Percentiles rank a stretch among this genome's conserved stretches.
Conservation (phyloP, 2,797 vertebrate species). For the Typhlichthys subterraneus region DNA sequence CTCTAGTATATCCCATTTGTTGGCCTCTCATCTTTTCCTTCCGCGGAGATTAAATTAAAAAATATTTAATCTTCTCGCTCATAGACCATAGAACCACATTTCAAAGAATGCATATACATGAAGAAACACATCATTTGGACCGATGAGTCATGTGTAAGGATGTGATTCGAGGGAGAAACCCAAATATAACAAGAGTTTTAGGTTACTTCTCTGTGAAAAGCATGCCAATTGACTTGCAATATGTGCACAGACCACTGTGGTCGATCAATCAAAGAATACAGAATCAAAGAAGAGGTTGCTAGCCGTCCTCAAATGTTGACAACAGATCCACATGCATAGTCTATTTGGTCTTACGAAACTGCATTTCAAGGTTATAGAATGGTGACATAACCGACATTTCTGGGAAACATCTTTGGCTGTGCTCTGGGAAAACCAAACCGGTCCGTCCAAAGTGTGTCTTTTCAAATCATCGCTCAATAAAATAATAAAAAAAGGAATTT, state of each 20-base stretch:
- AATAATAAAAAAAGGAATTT: no score
- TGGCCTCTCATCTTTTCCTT: slow-evolving; percentile 19
- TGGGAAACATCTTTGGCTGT: no score
- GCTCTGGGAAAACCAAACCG: no score
- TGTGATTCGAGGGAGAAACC: slow-evolving; percentile 40
- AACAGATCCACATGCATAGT: no score
- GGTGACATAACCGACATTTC: no score
- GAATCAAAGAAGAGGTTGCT: background rate
- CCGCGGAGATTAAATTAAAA: slow-evolving; percentile 18
- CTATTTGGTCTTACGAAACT: no score
- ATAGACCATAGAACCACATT: slow-evolving; percentile 29
- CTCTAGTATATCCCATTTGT: no score
- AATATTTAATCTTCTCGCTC: slow-evolving; percentile 40
- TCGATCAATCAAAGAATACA: slow-evolving; percentile 17
- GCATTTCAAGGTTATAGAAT: no score
- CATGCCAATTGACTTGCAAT: slow-evolving; percentile 4
- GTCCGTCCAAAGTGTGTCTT: background rate
- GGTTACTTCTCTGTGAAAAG: slow-evolving; percentile 24
- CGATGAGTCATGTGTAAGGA: slow-evolving; percentile 46
- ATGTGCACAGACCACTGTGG: slow-evolving; percentile 19
- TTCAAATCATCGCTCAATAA: no score
- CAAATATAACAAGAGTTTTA: slow-evolving; percentile 42
- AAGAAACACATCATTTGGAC: slow-evolving; percentile 22
- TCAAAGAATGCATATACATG: slow-evolving; percentile 40
- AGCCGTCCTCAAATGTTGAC: no score